A percentile compares a stretch with the other conserved stretches of the same genome.
These are phyloP conservation scores for Drosophila mimica DNA, from an alignment of 2,888 invertebrate species.

Conservation along the genomic window DNA sequence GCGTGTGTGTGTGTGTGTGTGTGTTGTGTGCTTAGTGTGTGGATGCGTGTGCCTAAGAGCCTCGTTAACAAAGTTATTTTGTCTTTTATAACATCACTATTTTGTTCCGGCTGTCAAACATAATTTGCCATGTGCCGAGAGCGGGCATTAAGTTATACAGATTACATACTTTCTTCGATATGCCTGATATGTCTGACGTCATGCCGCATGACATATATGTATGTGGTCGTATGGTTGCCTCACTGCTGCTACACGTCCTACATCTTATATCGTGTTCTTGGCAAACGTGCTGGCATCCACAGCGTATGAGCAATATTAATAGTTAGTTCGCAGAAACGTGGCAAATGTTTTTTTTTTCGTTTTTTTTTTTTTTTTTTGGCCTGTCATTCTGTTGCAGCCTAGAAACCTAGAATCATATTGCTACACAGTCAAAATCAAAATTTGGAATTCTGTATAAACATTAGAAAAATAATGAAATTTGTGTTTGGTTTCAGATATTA, in stretches of 20 bases:
- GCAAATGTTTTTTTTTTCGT: conserved; percentile 8
- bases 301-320: conserved; percentile 68
- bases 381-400: conserved; percentile 73
- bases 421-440: background rate
- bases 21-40: conserved; percentile 16
- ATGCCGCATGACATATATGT: conserved; percentile 60
- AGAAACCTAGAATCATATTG: conserved; percentile 4
- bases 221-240: background rate
- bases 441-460: too few relatives aligned
- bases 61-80: conserved; percentile 81
- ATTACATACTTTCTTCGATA: conserved; percentile 51
- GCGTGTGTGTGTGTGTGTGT: background rate
- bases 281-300: conserved; percentile 66
- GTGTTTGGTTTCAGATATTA: too few relatives aligned
- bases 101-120: conserved; percentile 68
- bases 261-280: conserved; percentile 64
- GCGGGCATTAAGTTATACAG: conserved; percentile 62
- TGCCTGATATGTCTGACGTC: conserved; percentile 60
- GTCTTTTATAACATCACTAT: conserved; percentile 73
- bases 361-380: conserved; percentile 32
- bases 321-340: conserved; percentile 23
- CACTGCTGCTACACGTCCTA: conserved; percentile 36
- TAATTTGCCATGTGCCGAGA: conserved; percentile 72
- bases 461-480: background rate
- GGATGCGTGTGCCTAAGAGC: conserved; percentile 71